Percentiles rank a stretch among this genome's conserved stretches.
Evolutionary conservation across 1,140 invertebrate species (phyloP).

Genomic region (Bicyclus anynana): DNA sequence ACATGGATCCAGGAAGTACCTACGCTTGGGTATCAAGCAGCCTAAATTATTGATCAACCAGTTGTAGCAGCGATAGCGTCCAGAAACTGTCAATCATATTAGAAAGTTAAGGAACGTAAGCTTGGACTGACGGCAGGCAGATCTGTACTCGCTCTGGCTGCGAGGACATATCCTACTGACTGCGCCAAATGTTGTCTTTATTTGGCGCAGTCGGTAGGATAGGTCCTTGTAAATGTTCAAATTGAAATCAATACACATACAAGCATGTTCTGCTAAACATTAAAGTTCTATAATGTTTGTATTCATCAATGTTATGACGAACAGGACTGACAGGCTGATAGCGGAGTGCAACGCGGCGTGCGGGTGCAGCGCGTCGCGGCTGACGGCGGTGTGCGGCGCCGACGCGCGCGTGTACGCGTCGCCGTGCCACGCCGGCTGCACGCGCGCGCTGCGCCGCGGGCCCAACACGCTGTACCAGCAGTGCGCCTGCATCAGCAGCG

Average conservation of each 20-base stretch:
- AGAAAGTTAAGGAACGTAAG: too few species aligned
- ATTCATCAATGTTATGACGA: background rate
- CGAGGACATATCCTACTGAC: too few species aligned
- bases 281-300: background rate
- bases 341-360: constrained; percentile 82
- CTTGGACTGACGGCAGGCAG: too few species aligned
- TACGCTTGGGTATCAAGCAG: too few species aligned
- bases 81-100: too few species aligned
- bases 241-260: background rate
- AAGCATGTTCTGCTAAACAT: background rate
- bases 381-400: constrained; percentile 85
- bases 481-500: constrained; percentile 74
- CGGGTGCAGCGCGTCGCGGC: constrained; percentile 77
- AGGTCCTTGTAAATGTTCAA: too few species aligned
- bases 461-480: constrained; percentile 73
- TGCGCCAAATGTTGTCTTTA: too few species aligned
- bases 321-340: constrained; percentile 48
- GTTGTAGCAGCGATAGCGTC: too few species aligned
- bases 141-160: too few species aligned
- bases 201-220: too few species aligned
- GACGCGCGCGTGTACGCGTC: constrained; percentile 90
- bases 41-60: too few species aligned
- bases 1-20: too few species aligned
- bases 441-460: constrained; percentile 55
- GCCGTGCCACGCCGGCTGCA: constrained; percentile 90